A percentile compares a stretch with the other conserved stretches of the same genome.
Conservation (phyloP, 2,888 invertebrate species). For the Dexiosoma caninum region DNA sequence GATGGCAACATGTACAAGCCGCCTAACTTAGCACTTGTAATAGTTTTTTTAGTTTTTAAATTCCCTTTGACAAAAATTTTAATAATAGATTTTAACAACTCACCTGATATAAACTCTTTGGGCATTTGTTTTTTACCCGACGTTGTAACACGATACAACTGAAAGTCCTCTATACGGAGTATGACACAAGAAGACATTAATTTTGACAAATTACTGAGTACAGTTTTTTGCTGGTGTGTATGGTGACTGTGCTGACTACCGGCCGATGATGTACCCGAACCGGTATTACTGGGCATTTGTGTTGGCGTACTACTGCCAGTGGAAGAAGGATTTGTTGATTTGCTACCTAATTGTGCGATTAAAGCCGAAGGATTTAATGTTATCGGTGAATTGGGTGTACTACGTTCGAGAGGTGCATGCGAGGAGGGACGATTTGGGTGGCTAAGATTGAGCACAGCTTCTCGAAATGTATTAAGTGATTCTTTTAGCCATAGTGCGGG, state of each 20-base stretch:
- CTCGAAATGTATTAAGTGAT: conserved; percentile 88
- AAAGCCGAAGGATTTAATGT: conserved; percentile 70
- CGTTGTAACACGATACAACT: conserved; percentile 90
- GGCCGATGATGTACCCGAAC: conserved; percentile 68
- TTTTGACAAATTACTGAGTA: conserved; percentile 87
- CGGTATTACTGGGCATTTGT: conserved; percentile 62
- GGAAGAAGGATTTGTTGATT: conserved; percentile 58
- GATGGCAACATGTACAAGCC: background rate
- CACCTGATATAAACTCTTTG: conserved; percentile 89
- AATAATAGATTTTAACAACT: background rate
- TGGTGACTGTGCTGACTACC: conserved; percentile 78
- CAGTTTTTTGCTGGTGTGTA: conserved; percentile 80
- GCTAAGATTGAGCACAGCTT: conserved; percentile 85
- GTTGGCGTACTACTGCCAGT: conserved; percentile 65
- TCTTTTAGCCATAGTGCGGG: conserved; percentile 93
- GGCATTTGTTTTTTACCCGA: conserved; percentile 84
- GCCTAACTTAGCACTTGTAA: background rate
- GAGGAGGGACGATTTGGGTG: conserved; percentile 80
- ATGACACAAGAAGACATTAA: conserved; percentile 95
- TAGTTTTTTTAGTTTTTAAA: conserved; percentile 18
- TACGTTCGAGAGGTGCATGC: conserved; percentile 77
- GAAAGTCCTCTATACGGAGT: conserved; percentile 93
- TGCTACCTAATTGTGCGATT: conserved; percentile 65
- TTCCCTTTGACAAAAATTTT: background rate
- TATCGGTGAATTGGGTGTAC: conserved; percentile 73